Evolutionary conservation across 1,140 invertebrate genomes (phyloP), one percentile per base, ranked within the genome.

Genomic region (Stenopsyche tienmushanensis): DNA sequence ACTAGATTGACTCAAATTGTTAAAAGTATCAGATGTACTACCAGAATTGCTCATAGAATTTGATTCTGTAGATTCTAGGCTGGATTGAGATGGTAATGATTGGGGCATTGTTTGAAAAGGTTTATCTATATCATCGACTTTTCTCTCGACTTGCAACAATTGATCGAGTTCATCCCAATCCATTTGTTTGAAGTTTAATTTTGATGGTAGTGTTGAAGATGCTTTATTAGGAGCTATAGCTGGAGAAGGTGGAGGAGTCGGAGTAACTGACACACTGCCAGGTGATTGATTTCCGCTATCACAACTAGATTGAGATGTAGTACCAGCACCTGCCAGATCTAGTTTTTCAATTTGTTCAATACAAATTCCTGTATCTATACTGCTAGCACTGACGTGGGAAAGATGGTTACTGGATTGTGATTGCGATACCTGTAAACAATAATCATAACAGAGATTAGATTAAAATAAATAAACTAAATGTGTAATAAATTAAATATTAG

Each of bases 151-250:
- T 76, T 88, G 86, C 52, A 89, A 74, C 5, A 89, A 71, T 66
- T 89, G 86, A 73, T 89, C 87, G 15, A 89, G 74, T 71, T 89
- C 88, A 73, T 90, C 87, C 86, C 87, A 88, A 71, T 88, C 78
- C 70, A 84, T 77, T 50, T 83, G 83, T 65, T 88, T 84, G 3
- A 86, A 79, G 71, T 87, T 85, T 52, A 90, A 73, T 72, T 89
- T 89, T 62, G 86, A 83, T 18, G 88, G 88, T 58, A 90, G 72
- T 10, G 86, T 88, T 20, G 83, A 78, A 50, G 82, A 82, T 1
- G 81, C 75, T 49, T 83, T 82, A 71, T 81, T 80, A 0, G 83
- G 81, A 25, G 82, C 26, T 34, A 83, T 81, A 70, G 83, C 82
- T 0, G 83, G 83, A 25, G 83, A 66, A 26, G 62, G 62, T 15